A percentile compares a stretch with the other conserved stretches of the same genome.
Conservation (phyloP, 2,888 invertebrate species). For the Julus scandinavius region DNA sequence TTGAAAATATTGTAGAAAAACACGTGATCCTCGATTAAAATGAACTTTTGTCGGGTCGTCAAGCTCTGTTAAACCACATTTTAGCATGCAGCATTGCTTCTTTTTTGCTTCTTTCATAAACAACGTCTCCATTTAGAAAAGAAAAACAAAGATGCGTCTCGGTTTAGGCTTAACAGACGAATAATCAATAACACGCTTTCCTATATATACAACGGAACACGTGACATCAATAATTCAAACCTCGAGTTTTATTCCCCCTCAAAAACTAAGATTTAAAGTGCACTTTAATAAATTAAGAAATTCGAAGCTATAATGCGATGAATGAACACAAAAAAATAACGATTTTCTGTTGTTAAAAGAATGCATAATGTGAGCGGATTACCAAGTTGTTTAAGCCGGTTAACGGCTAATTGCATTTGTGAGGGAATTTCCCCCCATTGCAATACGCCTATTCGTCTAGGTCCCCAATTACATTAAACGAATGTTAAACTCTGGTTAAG, state of each 20-base stretch:
- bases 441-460: too few species aligned
- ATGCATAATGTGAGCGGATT: neutral
- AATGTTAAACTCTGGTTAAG: too few species aligned
- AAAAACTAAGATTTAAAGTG: conserved; percentile 15
- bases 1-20: too few species aligned
- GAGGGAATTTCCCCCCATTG: neutral
- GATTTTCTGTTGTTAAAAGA: neutral
- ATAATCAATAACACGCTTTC: conserved; percentile 14
- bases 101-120: neutral
- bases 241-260: neutral
- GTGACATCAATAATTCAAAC: conserved; percentile 24
- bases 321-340: conserved; percentile 1
- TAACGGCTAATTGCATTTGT: neutral
- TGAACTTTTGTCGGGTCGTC: neutral
- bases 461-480: too few species aligned
- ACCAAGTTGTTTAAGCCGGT: neutral
- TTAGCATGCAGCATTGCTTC: neutral
- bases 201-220: neutral
- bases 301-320: neutral
- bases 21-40: too few species aligned
- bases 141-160: neutral
- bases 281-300: conserved; percentile 24
- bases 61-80: neutral
- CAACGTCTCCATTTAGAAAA: conserved; percentile 5
- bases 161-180: conserved; percentile 7